phyloP scores from a whole-genome alignment of 2,888 invertebrate species.

The Augiades crinisus region DNA sequence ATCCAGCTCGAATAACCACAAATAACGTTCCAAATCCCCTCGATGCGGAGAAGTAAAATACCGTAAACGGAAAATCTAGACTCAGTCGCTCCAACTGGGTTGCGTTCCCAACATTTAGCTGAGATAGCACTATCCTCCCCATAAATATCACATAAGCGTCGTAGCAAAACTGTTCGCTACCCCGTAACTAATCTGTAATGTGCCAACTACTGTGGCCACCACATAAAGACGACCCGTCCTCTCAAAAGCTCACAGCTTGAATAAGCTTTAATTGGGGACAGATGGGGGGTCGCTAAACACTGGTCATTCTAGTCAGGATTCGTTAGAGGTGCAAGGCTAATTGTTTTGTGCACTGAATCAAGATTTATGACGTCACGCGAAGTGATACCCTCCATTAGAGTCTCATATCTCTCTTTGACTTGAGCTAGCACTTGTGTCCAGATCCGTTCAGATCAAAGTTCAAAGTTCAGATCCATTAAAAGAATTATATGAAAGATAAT shows the following conservation, averaged over 20 bases:
- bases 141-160: slow-evolving; percentile 44
- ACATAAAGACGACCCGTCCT: slow-evolving; percentile 36
- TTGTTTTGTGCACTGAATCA: slow-evolving; percentile 53
- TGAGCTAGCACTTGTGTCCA: background rate
- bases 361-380: slow-evolving; percentile 63
- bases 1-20: slow-evolving; percentile 23
- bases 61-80: slow-evolving; percentile 11
- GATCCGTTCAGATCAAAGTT: too few relatives aligned
- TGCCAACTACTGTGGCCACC: slow-evolving; percentile 45
- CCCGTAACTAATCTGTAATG: slow-evolving; percentile 65
- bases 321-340: slow-evolving; percentile 61
- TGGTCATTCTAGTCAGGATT: slow-evolving; percentile 37
- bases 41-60: slow-evolving; percentile 8
- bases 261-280: slow-evolving; percentile 12
- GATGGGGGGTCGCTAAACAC: slow-evolving; percentile 26
- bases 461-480: too few relatives aligned
- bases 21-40: slow-evolving; percentile 2
- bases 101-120: slow-evolving; percentile 28
- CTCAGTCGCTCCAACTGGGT: slow-evolving; percentile 17
- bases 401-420: slow-evolving; percentile 4
- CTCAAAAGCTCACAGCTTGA: slow-evolving; percentile 26
- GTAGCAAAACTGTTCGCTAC: slow-evolving; percentile 42
- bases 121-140: slow-evolving; percentile 25
- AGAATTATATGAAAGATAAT: too few relatives aligned
- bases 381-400: slow-evolving; percentile 16